Evolutionary conservation across 35 echinoderm and acorn worm species (phyloP).

Genomic region (Anneissia japonica): DNA sequence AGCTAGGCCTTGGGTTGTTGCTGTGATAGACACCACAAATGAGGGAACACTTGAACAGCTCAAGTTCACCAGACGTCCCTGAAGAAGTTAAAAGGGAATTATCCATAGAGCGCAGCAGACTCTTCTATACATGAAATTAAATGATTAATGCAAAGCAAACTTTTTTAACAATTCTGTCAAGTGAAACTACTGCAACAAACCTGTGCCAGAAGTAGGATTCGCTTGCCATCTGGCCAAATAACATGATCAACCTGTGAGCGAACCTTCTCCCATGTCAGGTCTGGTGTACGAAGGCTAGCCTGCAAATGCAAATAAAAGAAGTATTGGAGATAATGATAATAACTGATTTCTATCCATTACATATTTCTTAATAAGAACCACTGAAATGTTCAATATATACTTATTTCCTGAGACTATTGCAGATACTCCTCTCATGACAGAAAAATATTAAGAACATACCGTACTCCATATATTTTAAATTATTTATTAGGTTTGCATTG

Average conservation of each 20-base stretch:
- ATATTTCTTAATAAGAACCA: neutral
- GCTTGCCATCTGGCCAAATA: slow-evolving; percentile 97
- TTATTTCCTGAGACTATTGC: neutral
- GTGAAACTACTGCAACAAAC: slow-evolving; percentile 37
- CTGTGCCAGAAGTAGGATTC: slow-evolving; percentile 92
- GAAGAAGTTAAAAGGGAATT: no score
- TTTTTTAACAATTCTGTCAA: no score
- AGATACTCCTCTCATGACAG: no score
- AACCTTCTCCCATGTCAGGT: slow-evolving; percentile 94
- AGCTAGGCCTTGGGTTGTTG: slow-evolving; percentile 88
- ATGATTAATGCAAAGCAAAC: neutral
- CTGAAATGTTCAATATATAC: neutral
- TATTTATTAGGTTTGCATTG: neutral
- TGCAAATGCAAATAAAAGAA: slow-evolving; percentile 24
- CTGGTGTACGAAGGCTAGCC: slow-evolving; percentile 91
- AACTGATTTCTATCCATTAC: no score
- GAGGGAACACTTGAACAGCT: slow-evolving; percentile 93
- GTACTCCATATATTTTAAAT: neutral
- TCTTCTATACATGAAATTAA: no score
- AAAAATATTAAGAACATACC: no score
- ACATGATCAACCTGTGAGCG: slow-evolving; percentile 92
- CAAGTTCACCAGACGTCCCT: slow-evolving; percentile 94
- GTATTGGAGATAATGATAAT: neutral
- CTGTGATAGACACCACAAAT: slow-evolving; percentile 90
- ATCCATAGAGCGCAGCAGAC: no score